Conservation (phyloP, 2,113 vertebrate species). For the Leucopsar rothschildi region DNA sequence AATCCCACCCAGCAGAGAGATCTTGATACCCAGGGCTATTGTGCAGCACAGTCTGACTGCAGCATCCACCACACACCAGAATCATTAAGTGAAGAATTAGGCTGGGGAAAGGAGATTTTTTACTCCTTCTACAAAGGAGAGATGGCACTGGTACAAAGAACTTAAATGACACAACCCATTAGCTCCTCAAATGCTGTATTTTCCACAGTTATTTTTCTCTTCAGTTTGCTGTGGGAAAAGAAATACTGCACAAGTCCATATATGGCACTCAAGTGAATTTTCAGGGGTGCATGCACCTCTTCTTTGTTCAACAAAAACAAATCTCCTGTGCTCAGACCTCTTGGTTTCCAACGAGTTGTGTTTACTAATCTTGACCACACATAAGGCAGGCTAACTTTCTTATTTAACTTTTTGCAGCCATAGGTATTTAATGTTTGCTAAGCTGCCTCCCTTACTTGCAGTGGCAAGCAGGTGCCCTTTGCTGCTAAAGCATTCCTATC, state of each 20-base stretch:
- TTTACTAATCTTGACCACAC: background rate
- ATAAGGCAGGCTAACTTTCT: background rate
- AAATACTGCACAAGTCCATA: background rate
- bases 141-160: background rate
- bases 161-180: background rate
- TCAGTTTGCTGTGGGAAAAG: background rate
- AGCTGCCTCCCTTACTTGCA: background rate
- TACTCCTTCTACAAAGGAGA: background rate
- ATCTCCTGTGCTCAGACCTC: background rate
- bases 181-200: background rate
- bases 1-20: background rate
- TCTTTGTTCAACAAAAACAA: background rate
- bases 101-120: background rate
- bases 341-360: background rate
- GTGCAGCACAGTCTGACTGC: background rate
- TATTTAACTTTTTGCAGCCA: background rate
- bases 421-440: background rate
- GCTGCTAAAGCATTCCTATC: background rate
- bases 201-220: background rate
- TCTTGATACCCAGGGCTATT: background rate
- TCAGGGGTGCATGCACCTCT: background rate
- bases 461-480: background rate
- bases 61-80: background rate
- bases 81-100: fast-evolving
- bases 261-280: background rate